Conservation (phyloP, 2,888 invertebrate species). For the Bibio marci region DNA sequence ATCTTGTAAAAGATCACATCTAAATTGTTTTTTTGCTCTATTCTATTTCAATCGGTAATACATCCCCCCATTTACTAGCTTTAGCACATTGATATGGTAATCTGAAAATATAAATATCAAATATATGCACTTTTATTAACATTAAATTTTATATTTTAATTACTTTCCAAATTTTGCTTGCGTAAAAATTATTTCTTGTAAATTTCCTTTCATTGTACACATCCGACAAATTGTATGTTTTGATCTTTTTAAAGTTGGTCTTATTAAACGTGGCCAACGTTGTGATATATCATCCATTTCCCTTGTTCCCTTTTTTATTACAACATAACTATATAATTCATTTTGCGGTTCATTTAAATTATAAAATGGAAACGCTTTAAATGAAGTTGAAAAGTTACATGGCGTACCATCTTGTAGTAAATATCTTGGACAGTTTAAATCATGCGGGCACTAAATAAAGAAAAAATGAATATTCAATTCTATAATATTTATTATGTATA, state of each 20-base stretch:
- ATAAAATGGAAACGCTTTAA: slow-evolving; percentile 37
- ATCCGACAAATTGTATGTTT: slow-evolving; percentile 60
- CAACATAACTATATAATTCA: slow-evolving; percentile 60
- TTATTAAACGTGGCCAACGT: slow-evolving; percentile 63
- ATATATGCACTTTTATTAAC: neutral
- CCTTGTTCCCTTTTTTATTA: slow-evolving; percentile 57
- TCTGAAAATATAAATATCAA: slow-evolving; percentile 28
- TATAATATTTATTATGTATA: no score
- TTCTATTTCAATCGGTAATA: slow-evolving; percentile 43
- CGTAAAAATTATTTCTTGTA: slow-evolving; percentile 63
- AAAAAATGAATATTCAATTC: neutral
- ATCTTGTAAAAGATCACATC: no score
- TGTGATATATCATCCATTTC: slow-evolving; percentile 28
- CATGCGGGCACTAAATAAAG: slow-evolving; percentile 60
- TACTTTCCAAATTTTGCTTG: slow-evolving; percentile 57
- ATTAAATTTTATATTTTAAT: slow-evolving; percentile 8
- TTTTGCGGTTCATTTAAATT: slow-evolving; percentile 26
- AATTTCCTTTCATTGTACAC: slow-evolving; percentile 55
- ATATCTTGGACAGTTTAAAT: slow-evolving; percentile 57
- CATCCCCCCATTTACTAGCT: slow-evolving; percentile 62
- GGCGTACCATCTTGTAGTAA: slow-evolving; percentile 41
- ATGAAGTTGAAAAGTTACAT: slow-evolving; percentile 59
- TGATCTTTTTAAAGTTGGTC: slow-evolving; percentile 48
- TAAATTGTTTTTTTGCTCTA: no score
- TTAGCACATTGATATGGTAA: slow-evolving; percentile 54